Evolutionary conservation across 2,113 vertebrate genomes (phyloP).

Genomic region (Xiphorhynchus elegans): DNA sequence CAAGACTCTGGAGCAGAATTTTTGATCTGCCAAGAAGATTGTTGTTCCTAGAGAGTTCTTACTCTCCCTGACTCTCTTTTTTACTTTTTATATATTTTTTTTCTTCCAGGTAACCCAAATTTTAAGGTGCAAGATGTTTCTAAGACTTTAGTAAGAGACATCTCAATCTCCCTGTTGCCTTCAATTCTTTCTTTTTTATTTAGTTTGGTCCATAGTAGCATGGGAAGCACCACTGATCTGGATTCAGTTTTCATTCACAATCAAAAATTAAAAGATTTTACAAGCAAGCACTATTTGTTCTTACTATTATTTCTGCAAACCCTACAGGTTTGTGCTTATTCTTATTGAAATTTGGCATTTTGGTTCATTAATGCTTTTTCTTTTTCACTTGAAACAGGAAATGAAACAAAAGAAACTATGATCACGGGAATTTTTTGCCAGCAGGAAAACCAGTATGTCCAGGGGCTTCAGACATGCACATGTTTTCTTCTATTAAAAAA

Average conservation of each 20-base stretch:
- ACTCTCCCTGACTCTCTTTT: rapidly evolving
- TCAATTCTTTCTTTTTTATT: neutral
- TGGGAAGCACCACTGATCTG: neutral
- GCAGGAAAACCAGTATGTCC: neutral
- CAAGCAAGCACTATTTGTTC: neutral
- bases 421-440: neutral
- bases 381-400: neutral
- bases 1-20: neutral
- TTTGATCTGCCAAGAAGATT: neutral
- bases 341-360: neutral
- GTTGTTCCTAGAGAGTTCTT: neutral
- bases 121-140: neutral
- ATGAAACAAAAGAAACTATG: neutral
- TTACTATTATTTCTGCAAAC: too few species aligned
- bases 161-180: neutral
- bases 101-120: neutral
- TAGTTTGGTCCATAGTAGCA: neutral
- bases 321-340: neutral
- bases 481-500: neutral
- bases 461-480: neutral
- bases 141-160: neutral
- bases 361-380: neutral
- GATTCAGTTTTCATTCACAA: neutral
- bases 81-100: rapidly evolving
- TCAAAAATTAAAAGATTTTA: neutral